Percentiles rank a stretch among this genome's conserved stretches.
phyloP scores from a whole-genome alignment of 1,140 invertebrate genomes.

The Goniozus legneri region DNA sequence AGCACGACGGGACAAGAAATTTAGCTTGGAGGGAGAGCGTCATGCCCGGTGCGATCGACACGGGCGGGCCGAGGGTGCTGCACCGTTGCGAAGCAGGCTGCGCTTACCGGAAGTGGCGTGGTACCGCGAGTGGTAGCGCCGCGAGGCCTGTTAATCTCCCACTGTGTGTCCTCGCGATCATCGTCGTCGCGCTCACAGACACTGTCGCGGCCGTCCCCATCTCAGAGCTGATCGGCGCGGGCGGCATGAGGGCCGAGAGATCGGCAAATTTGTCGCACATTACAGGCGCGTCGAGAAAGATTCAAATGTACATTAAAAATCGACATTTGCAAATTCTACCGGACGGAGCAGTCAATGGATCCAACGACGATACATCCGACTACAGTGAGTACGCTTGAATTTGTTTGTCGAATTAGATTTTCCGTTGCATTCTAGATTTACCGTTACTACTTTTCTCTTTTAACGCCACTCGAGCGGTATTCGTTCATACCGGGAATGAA shows the following conservation, averaged over 20 bases:
- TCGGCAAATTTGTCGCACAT: conserved; percentile 73
- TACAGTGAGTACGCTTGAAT: conserved; percentile 88
- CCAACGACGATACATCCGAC: conserved; percentile 68
- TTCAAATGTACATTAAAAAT: conserved; percentile 78
- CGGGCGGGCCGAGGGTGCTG: conserved; percentile 44
- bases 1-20: too few species aligned
- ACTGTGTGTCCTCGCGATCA: neutral
- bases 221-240: conserved; percentile 29
- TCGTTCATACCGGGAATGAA: too few species aligned
- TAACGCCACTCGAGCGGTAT: too few species aligned
- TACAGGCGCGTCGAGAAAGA: conserved; percentile 68
- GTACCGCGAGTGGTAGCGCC: neutral
- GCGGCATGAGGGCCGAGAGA: conserved; percentile 53
- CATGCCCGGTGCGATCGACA: conserved; percentile 46
- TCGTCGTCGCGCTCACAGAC: conserved; percentile 30
- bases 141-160: neutral
- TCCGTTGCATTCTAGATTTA: too few species aligned
- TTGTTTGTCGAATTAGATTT: too few species aligned
- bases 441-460: too few species aligned
- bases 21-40: conserved; percentile 44
- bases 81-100: too few species aligned
- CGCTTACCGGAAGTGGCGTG: conserved; percentile 30
- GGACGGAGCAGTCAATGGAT: conserved; percentile 77
- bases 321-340: conserved; percentile 72
- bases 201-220: conserved; percentile 27